Percentiles rank a stretch among this genome's conserved stretches.
phyloP scores from a whole-genome alignment of 1,140 invertebrate species.

The Portunus trituberculatus region DNA sequence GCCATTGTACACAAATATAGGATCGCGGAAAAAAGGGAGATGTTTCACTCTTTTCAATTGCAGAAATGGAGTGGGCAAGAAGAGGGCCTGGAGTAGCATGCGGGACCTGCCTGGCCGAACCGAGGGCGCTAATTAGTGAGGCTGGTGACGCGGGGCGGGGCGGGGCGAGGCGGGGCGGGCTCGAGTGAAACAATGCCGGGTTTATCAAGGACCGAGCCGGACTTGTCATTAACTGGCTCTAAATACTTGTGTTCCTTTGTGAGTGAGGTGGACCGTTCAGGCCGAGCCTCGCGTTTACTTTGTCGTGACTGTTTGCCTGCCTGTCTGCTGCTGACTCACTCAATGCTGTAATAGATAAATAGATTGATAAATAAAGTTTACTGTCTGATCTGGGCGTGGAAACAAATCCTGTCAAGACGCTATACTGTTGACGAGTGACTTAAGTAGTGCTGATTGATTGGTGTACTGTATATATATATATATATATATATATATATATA shows the following conservation, averaged over 20 bases:
- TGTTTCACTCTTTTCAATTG: conserved; percentile 59
- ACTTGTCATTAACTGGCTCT: conserved; percentile 22
- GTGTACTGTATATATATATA: background rate
- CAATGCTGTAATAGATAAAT: too few species aligned
- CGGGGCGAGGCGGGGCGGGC: background rate
- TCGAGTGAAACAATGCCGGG: background rate
- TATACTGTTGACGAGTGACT: too few species aligned
- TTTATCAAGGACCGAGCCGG: conserved; percentile 16
- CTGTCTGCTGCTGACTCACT: background rate
- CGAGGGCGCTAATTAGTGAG: conserved; percentile 34
- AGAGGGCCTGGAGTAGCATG: conserved; percentile 37
- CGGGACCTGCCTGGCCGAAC: background rate
- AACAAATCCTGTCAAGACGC: too few species aligned
- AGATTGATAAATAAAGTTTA: too few species aligned
- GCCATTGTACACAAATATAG: conserved; percentile 55
- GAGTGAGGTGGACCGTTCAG: background rate
- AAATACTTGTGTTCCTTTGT: conserved; percentile 23
- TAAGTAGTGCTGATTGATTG: too few species aligned
- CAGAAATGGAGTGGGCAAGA: conserved; percentile 54
- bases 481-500: too few species aligned
- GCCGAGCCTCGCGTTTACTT: background rate
- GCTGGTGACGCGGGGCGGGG: conserved; percentile 27
- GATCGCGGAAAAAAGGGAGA: conserved; percentile 54
- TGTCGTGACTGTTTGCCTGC: background rate
- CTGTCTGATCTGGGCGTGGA: too few species aligned